Percentiles rank a stretch among this genome's conserved stretches.
Conservation (phyloP, 2,888 invertebrate genomes). For the Gonocerus acuteangulatus region DNA sequence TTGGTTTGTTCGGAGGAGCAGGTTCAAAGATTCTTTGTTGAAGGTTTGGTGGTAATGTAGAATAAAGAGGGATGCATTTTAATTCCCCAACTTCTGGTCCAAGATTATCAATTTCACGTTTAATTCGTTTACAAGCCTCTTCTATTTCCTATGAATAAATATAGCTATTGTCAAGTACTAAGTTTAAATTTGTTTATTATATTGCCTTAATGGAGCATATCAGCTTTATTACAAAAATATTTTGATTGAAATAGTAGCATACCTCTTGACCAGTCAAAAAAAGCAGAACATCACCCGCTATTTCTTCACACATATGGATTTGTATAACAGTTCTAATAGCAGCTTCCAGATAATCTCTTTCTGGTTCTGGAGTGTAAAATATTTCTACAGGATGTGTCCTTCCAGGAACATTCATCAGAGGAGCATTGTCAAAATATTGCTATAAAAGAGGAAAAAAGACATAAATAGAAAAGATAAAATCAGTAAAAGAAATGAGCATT, state of each 20-base stretch:
- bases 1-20: constrained; percentile 82
- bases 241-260: constrained; percentile 13
- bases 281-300: constrained; percentile 82
- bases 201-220: neutral
- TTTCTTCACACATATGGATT: constrained; percentile 93
- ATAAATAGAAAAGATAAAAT: neutral
- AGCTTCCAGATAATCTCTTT: constrained; percentile 94
- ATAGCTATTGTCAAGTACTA: neutral
- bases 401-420: constrained; percentile 96
- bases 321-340: constrained; percentile 95
- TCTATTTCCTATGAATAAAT: constrained; percentile 73
- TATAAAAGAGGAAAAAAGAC: constrained; percentile 43
- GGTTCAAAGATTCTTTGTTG: constrained; percentile 97
- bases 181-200: no score
- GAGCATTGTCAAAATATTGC: constrained; percentile 97
- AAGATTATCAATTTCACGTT: constrained; percentile 89
- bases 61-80: constrained; percentile 97
- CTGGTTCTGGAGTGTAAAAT: constrained; percentile 98
- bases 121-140: constrained; percentile 96
- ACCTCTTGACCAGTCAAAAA: constrained; percentile 74
- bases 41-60: constrained; percentile 91
- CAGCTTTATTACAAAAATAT: neutral
- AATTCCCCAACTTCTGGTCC: constrained; percentile 95
- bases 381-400: constrained; percentile 94
- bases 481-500: no score